Evolutionary conservation across 1,140 invertebrate species (phyloP), one percentile per base, ranked within the genome.

Genomic region (Lasioglossum baleicum): DNA sequence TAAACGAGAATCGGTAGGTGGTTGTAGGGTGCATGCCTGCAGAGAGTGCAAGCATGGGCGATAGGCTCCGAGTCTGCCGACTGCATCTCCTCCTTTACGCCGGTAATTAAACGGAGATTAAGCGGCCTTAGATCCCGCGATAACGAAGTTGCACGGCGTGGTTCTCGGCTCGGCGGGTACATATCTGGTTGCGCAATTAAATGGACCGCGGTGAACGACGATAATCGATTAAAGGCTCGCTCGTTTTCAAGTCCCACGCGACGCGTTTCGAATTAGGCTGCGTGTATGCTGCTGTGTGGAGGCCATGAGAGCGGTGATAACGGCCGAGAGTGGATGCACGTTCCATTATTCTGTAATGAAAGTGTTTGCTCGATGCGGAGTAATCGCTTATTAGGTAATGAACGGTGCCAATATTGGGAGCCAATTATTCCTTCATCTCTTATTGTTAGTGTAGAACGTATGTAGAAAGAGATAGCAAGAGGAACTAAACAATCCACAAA

Each of bases 91-190:
- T 20, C 11, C 8, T 76, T 56, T 26, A 42, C 20, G 75, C 13
- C 15, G 7, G 60, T 79, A 82, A 79, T 75, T 83, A 77, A 76
- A 77, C 58, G 22, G 53, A 60, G 44, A 83, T 83, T 77, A 63
- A 82, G 35, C 11, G 35, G 15, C 70, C 26, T 17, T 71, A 53
- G 42, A 81, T 71, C 35, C 53, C 17, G 17, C 35, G 64, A 44
- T 81, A 70, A 78, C 51, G 51, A 20, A 31, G 44, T n/a, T 13
- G 65, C 48, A 17, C 64, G 7, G 5, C 6, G 26, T 0, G 31
- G 31, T 22, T 26, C 44, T 2, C 31, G 20, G 65, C 65, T 42
- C 44, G 15, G 22, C 44, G 35, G 22, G 2, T 48, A 44, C 35
- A 42, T 31, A 68, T 58, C 64, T 15, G 22, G 40, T 69, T 76